A percentile compares a stretch with the other conserved stretches of the same genome.
phyloP scores from a whole-genome alignment of 2,888 invertebrate species.

The Sylvicola cinctus region DNA sequence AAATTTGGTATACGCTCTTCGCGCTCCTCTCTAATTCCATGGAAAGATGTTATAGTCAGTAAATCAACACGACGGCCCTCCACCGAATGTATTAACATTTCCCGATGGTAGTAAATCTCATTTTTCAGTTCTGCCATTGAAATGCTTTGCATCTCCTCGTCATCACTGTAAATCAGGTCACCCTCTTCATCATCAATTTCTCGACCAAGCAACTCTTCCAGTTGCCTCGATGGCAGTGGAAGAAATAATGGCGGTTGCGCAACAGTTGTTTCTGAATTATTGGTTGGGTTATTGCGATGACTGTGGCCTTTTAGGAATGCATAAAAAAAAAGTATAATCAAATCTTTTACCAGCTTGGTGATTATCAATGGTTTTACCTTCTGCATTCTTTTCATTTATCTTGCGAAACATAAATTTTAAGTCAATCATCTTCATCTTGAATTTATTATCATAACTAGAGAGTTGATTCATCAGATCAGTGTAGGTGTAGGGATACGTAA shows the following conservation, averaged over 20 bases:
- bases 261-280: too few species aligned
- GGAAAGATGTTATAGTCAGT: slow-evolving; percentile 62
- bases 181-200: slow-evolving; percentile 4
- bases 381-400: too few species aligned
- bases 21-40: slow-evolving; percentile 47
- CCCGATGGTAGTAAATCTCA: slow-evolving; percentile 68
- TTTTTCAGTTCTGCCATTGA: slow-evolving; percentile 19
- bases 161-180: too few species aligned
- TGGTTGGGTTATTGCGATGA: too few species aligned
- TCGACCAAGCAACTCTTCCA: slow-evolving; percentile 4
- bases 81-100: slow-evolving; percentile 56
- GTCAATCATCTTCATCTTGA: too few species aligned
- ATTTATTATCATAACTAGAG: slow-evolving; percentile 42
- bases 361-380: too few species aligned
- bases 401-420: too few species aligned
- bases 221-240: too few species aligned
- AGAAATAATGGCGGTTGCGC: too few species aligned
- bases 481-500: slow-evolving; percentile 80
- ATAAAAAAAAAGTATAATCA: too few species aligned
- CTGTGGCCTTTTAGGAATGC: too few species aligned
- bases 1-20: slow-evolving; percentile 51
- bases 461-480: slow-evolving; percentile 57
- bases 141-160: background rate
- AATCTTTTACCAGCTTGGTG: too few species aligned
- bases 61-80: slow-evolving; percentile 63